These are phyloP conservation scores for Aphaenogaster ashmeadi DNA, from an alignment of 1,140 invertebrate genomes.

Conservation along the genomic window DNA sequence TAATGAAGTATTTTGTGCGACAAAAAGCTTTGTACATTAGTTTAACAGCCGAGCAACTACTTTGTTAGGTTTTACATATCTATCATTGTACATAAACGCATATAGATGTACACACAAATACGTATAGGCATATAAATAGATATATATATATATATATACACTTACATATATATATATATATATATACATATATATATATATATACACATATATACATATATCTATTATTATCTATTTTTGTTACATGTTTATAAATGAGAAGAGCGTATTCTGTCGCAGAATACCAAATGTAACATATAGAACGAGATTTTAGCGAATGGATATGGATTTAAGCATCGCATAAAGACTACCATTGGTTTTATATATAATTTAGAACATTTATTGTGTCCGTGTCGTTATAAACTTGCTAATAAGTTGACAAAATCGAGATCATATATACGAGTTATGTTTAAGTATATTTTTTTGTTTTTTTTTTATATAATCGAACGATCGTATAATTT, in stretches of 20 bases:
- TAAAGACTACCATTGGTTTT: constrained; percentile 33
- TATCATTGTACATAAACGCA: constrained; percentile 83
- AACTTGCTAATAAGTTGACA: constrained; percentile 7
- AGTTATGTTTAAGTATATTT: constrained; percentile 63
- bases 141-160: constrained; percentile 75
- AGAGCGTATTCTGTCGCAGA: constrained; percentile 76
- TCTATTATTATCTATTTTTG: constrained; percentile 82
- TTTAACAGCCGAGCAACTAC: constrained; percentile 53
- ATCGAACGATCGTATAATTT: constrained; percentile 80
- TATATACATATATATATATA: too few relatives aligned
- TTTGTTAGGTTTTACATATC: constrained; percentile 83
- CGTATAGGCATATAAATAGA: constrained; percentile 81
- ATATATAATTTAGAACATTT: constrained; percentile 63
- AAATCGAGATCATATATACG: constrained; percentile 63
- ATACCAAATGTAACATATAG: constrained; percentile 69
- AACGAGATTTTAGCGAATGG: constrained; percentile 64
- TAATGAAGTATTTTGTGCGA: constrained; percentile 71
- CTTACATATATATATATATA: constrained; percentile 73
- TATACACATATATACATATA: constrained; percentile 76
- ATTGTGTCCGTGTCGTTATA: constrained; percentile 49
- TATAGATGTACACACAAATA: constrained; percentile 77
- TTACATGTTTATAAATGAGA: constrained; percentile 81
- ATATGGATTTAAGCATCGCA: constrained; percentile 51
- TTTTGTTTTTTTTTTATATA: constrained; percentile 74
- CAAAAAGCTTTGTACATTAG: constrained; percentile 43